Evolutionary conservation across 2,888 invertebrate species (phyloP), one percentile per base, ranked within the genome.

Genomic region (Icerya purchasi): DNA sequence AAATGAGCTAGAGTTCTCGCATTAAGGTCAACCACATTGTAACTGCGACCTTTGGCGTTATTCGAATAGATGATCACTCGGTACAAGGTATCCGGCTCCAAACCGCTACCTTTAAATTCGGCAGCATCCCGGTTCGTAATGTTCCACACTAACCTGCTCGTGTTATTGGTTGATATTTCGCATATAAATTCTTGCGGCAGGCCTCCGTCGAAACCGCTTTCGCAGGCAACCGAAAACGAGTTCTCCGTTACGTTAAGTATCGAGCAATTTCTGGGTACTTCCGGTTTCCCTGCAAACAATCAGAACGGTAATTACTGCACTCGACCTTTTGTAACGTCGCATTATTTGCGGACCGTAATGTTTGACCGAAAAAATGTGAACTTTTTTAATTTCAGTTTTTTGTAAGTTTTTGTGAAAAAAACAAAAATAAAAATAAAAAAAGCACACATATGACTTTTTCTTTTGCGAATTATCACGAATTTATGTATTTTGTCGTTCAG

Each of bases 141-240:
- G 72, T 90, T 90, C 56, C 81, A 81, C 66, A 80, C 80, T 59
- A 87, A 75, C 57, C 80, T 76, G 10, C 59, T 58, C 21, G 54
- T 59, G 24, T 50, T 50, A 19, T 60, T 60, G 23, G 20, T 56
- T 14, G 22, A 49, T 25, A 91, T 82, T 76, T 91, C 89, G 22
- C 91, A 72, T 60, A 86, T 76, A 71, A 91, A 91, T 3, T 83
- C 81, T 71, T 91, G 91, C 1, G 84, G 81, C 68, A 91, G 76
- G 3, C 91, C 91, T 5, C 91, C 91, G 70, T 90, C 89, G 72
- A 90, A 91, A 1, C 90, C 90, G 69, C 89, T 88, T 10, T 80
- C 77, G 70, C 91, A 91, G 63, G 83, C 79, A 59, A 90, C 78
- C 54, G 83, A 81, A 66, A 91, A 82, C 3, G 90, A 87, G 53